Conservation (phyloP, 2,888 invertebrate species). For the Hipparchia semele region DNA sequence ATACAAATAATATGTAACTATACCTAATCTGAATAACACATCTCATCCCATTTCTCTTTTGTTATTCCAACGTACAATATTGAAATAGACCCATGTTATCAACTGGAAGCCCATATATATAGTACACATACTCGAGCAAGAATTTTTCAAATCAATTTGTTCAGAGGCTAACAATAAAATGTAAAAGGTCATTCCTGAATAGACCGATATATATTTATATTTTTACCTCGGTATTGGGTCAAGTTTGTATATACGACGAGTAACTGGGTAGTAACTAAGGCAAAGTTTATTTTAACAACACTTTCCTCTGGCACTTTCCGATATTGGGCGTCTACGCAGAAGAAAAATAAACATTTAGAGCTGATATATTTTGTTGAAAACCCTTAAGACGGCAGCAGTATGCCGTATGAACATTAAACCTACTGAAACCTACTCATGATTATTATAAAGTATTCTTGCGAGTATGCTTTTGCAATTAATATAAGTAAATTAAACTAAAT, state of each 20-base stretch:
- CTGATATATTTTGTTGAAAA: not conserved
- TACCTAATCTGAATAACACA: not conserved
- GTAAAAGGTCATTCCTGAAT: constrained; percentile 31
- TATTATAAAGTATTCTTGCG: too few relatives aligned
- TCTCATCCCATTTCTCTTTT: not conserved
- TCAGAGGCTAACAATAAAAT: constrained; percentile 32
- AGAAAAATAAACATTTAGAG: constrained; percentile 27
- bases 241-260: constrained; percentile 25
- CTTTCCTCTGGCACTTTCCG: constrained; percentile 36
- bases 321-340: constrained; percentile 33
- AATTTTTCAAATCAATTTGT: constrained; percentile 24
- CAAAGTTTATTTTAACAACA: constrained; percentile 37
- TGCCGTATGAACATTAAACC: too few relatives aligned
- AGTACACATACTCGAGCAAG: constrained; percentile 14
- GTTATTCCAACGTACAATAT: constrained; percentile 10
- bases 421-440: too few relatives aligned
- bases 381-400: not conserved
- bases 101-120: constrained; percentile 6
- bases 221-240: constrained; percentile 33
- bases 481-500: too few relatives aligned
- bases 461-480: too few relatives aligned
- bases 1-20: not conserved
- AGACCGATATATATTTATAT: constrained; percentile 24
- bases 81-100: constrained; percentile 13
- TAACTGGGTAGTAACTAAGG: constrained; percentile 4